phyloP scores from a whole-genome alignment of 1,140 invertebrate species.

The Atta colombica region DNA sequence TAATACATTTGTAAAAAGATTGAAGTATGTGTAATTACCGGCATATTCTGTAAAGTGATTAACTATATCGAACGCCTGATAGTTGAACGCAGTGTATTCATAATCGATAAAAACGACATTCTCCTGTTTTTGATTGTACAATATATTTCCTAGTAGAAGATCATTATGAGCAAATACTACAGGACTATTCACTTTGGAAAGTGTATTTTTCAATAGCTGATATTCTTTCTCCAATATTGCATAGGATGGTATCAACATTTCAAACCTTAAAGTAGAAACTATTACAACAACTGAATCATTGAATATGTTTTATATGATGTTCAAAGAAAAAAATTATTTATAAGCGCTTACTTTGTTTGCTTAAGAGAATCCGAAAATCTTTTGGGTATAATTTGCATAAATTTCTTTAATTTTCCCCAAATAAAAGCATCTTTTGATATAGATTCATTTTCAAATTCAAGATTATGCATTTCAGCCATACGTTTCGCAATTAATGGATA shows the following conservation, averaged over 20 bases:
- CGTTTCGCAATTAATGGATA: slow-evolving; percentile 92
- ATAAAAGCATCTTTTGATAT: slow-evolving; percentile 88
- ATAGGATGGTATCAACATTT: slow-evolving; percentile 89
- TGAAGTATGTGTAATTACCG: slow-evolving; percentile 88
- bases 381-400: slow-evolving; percentile 91
- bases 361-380: slow-evolving; percentile 88
- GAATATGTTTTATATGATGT: not conserved
- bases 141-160: slow-evolving; percentile 97
- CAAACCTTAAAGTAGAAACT: slow-evolving; percentile 88
- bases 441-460: slow-evolving; percentile 82
- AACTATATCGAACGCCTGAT: slow-evolving; percentile 98
- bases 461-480: slow-evolving; percentile 94
- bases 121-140: slow-evolving; percentile 91
- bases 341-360: slow-evolving; percentile 88
- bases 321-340: not conserved
- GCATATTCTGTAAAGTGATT: slow-evolving; percentile 99
- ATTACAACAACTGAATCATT: slow-evolving; percentile 8
- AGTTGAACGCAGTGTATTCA: slow-evolving; percentile 98
- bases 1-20: not conserved
- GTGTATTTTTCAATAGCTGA: slow-evolving; percentile 89
- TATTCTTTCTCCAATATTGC: slow-evolving; percentile 91
- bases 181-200: slow-evolving; percentile 91
- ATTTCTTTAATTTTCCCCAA: slow-evolving; percentile 92
- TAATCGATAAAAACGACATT: slow-evolving; percentile 98
- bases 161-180: slow-evolving; percentile 99